Evolutionary conservation across 2,888 invertebrate species (phyloP).

Genomic region (Gonocerus acuteangulatus): DNA sequence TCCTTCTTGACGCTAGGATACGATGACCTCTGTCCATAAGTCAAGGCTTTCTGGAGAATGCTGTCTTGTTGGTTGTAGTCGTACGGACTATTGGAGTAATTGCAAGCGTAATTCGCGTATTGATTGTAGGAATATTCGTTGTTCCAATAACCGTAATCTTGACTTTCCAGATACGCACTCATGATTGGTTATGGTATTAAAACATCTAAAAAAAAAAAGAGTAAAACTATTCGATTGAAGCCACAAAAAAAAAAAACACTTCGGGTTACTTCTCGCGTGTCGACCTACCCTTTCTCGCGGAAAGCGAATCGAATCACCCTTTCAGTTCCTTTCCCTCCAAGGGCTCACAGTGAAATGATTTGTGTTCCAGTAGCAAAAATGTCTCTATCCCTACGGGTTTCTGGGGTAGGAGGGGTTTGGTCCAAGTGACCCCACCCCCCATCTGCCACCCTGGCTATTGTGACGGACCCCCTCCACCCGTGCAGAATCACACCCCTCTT

Average conservation of each 20-base stretch:
- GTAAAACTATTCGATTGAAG: too few relatives aligned
- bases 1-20: slow-evolving; percentile 3
- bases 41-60: slow-evolving; percentile 3
- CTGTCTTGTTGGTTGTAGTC: slow-evolving; percentile 20
- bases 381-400: slow-evolving; percentile 22
- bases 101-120: slow-evolving; percentile 3
- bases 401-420: slow-evolving; percentile 34
- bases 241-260: background rate
- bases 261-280: background rate
- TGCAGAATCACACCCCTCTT: slow-evolving; percentile 5
- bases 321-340: background rate
- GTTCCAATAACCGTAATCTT: background rate
- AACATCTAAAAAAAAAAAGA: slow-evolving; percentile 3
- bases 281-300: too few relatives aligned
- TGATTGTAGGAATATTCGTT: background rate
- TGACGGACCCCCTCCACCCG: slow-evolving; percentile 4
- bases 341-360: slow-evolving; percentile 12
- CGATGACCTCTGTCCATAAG: background rate
- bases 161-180: slow-evolving; percentile 2
- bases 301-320: slow-evolving; percentile 9
- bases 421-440: slow-evolving; percentile 17
- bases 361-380: slow-evolving; percentile 10
- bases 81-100: background rate
- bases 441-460: slow-evolving; percentile 31
- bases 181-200: background rate